Base-by-base conservation (phyloP, 2,888 invertebrate genomes). In the Oxytorus armatus region DNA sequence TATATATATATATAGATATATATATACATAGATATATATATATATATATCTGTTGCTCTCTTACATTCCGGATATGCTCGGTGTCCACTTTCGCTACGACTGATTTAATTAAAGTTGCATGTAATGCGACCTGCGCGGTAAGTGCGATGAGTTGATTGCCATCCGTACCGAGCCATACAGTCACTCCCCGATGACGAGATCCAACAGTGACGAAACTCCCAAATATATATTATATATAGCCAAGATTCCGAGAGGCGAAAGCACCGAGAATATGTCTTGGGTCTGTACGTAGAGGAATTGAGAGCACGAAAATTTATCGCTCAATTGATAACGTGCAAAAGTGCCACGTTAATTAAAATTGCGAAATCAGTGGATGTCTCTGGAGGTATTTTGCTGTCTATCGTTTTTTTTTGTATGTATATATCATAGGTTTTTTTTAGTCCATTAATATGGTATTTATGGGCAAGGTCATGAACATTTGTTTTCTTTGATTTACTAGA, bases 21-120 rank as follows among this genome's bases (percentile, higher is more conserved):
- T n/a, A n/a, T n/a, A n/a, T n/a, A n/a, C n/a, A n/a, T n/a, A n/a
- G n/a, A n/a, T 42, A 25, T 68, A 42, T 25, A 47, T 18, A 16
- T 39, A 47, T 53, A 49, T 33, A 23, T 75, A 3, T 39, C 76
- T 44, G 33, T 42, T 36, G 39, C 33, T 14, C 18, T 36, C 49
- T 49, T 42, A n/a, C 44, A 16, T 69, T 69, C 39, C 59, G 36
- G 33, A 49, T 23, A 29, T 63, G 47, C 55, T 47, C 23, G 18
- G 47, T 65, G 76, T 79, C 82, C 75, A 81, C 79, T 82, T 70
- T 77, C 68, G 63, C 51, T 73, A 16, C 74, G 83, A 75, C 66
- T 80, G 83, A 88, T 86, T 88, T 88, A 88, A 88, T 89, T 88
- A 86, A 86, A 83, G 75, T 82, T 85, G 84, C 83, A 84, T 85